Evolutionary conservation across 2,113 vertebrate genomes (phyloP), one percentile per base, ranked within the genome.

Genomic region (Chaenogobius annularis): DNA sequence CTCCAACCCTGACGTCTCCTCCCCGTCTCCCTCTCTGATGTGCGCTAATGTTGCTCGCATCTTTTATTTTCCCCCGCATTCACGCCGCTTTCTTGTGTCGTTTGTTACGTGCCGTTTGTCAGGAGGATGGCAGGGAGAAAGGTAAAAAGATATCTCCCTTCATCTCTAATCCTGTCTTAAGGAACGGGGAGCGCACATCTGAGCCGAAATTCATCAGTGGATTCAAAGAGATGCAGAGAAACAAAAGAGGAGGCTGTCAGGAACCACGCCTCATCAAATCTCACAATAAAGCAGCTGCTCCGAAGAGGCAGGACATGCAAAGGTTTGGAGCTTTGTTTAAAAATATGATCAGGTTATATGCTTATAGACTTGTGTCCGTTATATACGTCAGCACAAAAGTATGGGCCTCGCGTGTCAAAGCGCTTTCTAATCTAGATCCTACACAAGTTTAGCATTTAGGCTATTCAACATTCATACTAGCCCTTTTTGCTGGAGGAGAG

Each of bases 141-240:
- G 44, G 14, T 19, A 54, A 70, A 70, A 68, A 69, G 58, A 80
- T 70, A 69, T 66, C 50, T 50, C n/a, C 44, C 69, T 79, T 79
- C 48, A 79, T 87, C 82, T 79, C 74, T 80, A 80, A 65, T 75
- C 76, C 72, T 71, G 72, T 84, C 80, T 73, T 75, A 73, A 77
- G 54, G 55, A 85, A 77, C 55, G 64, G 77, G 75, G 68, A 74
- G 74, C 73, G 63, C 70, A 72, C 59, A 71, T 85, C 68, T 83
- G 70, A 79, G 69, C 68, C 50, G 3, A 58, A 59, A 83, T 82
- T 84, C 78, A 81, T 83, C 74, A 56, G n/a, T 66, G 69, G 63
- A 83, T 86, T 82, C 82, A 84, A 77, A 85, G 72, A 72, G 73
- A 73, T 71, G 22, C 70, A 37, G 47, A n/a, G 69, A 84, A 85